phyloP scores from a whole-genome alignment of 1,140 invertebrate genomes.

The Bombus polaris region DNA sequence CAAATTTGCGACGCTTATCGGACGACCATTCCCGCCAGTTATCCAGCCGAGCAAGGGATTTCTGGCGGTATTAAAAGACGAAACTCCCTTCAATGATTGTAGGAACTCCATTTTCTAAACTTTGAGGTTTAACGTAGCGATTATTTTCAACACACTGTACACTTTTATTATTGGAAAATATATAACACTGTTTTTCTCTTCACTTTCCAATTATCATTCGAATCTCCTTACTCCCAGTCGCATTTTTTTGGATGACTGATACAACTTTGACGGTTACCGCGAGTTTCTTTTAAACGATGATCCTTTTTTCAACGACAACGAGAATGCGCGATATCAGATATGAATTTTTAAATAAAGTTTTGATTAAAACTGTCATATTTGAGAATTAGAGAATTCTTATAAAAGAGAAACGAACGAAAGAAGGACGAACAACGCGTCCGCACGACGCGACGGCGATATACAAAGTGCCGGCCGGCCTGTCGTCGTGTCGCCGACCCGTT shows the following conservation, averaged over 20 bases:
- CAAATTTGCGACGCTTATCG: slow-evolving; percentile 13
- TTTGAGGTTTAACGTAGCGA: neutral
- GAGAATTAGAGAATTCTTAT: neutral
- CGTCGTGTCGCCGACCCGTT: slow-evolving; percentile 33
- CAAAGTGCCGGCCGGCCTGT: slow-evolving; percentile 70
- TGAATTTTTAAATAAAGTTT: neutral
- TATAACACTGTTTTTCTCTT: slow-evolving; percentile 15
- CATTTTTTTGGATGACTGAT: neutral
- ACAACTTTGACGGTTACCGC: neutral
- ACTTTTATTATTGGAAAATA: neutral
- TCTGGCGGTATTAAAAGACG: neutral
- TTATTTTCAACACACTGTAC: slow-evolving; percentile 9
- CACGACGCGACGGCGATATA: slow-evolving; percentile 70
- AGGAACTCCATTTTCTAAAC: neutral
- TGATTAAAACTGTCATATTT: neutral
- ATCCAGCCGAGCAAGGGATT: neutral
- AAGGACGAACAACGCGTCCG: slow-evolving; percentile 38
- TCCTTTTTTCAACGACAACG: too few species aligned
- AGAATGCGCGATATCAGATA: neutral
- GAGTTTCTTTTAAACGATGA: neutral
- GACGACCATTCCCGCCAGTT: neutral
- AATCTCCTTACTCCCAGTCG: neutral
- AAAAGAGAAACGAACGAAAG: neutral
- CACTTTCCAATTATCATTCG: neutral
- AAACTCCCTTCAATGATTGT: too few species aligned